Evolutionary conservation across 2,888 invertebrate genomes (phyloP).

Genomic region (Apamea sordens): DNA sequence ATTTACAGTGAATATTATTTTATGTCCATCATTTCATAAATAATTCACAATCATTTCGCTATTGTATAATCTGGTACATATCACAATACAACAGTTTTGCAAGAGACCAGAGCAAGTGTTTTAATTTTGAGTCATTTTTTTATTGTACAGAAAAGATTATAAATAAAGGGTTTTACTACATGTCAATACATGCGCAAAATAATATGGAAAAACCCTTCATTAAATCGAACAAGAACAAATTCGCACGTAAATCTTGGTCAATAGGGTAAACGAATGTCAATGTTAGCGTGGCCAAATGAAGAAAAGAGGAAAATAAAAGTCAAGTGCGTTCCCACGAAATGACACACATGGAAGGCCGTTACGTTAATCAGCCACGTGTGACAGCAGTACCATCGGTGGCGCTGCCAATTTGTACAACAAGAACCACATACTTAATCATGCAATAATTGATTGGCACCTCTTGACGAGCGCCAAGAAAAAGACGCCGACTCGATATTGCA

Average conservation of each 20-base stretch:
- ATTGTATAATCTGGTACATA: neutral
- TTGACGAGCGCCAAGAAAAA: conserved; percentile 74
- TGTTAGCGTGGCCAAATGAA: conserved; percentile 69
- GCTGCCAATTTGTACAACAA: conserved; percentile 77
- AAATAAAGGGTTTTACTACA: conserved; percentile 2
- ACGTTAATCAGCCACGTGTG: conserved; percentile 75
- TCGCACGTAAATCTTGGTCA: conserved; percentile 72
- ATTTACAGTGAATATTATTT: conserved; percentile 13
- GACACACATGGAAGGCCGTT: conserved; percentile 74
- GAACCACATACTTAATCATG: conserved; percentile 78
- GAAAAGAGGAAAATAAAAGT: conserved; percentile 76
- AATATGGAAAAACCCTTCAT: conserved; percentile 22
- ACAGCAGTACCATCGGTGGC: conserved; percentile 69
- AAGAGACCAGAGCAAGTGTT: neutral
- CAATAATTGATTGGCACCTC: conserved; percentile 80
- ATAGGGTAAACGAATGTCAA: conserved; percentile 76
- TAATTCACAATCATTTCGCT: neutral
- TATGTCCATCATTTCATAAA: conserved; percentile 1
- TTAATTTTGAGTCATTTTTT: conserved; percentile 2
- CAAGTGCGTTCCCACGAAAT: conserved; percentile 80
- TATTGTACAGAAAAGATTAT: neutral
- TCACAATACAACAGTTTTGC: neutral
- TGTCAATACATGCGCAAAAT: neutral
- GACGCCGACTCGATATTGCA: conserved; percentile 61
- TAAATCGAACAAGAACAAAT: conserved; percentile 35